Conservation (phyloP, 30 jellyfish, hydroid and myxozoan genomes). For the Catostylus mosaicus region DNA sequence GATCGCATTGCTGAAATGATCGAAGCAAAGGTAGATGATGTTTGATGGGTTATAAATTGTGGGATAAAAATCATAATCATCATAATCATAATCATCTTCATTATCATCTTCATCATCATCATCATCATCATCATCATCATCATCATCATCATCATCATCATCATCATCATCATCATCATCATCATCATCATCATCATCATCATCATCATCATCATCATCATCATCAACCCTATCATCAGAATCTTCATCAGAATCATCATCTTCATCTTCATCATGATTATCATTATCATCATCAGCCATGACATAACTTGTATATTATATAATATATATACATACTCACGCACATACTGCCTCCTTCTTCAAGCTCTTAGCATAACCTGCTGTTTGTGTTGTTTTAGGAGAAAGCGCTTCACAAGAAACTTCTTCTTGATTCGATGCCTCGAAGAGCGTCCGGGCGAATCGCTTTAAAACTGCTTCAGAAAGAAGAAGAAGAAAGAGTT, state of each 20-base stretch:
- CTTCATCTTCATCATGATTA: no score
- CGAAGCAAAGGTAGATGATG: conserved; percentile 83
- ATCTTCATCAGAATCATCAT: no score
- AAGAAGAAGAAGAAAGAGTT: conserved; percentile 80
- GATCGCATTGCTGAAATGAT: conserved; percentile 43
- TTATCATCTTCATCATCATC: background rate
- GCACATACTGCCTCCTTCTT: no score
- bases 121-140: background rate
- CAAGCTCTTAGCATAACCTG: no score
- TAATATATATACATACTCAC: no score
- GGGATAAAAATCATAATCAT: background rate
- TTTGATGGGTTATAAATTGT: no score
- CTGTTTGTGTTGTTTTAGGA: conserved; percentile 50
- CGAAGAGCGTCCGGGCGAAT: conserved; percentile 91
- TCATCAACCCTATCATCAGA: no score
- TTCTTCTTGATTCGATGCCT: conserved; percentile 70
- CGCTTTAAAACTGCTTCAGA: conserved; percentile 59
- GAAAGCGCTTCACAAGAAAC: conserved; percentile 79
- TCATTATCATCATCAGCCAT: no score
- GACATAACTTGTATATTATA: no score
- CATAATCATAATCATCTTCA: background rate
- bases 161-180: background rate
- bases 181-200: background rate
- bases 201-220: no score
- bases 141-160: background rate